Conservation (phyloP, 2,797 vertebrate species). For the Silurus aristotelis region DNA sequence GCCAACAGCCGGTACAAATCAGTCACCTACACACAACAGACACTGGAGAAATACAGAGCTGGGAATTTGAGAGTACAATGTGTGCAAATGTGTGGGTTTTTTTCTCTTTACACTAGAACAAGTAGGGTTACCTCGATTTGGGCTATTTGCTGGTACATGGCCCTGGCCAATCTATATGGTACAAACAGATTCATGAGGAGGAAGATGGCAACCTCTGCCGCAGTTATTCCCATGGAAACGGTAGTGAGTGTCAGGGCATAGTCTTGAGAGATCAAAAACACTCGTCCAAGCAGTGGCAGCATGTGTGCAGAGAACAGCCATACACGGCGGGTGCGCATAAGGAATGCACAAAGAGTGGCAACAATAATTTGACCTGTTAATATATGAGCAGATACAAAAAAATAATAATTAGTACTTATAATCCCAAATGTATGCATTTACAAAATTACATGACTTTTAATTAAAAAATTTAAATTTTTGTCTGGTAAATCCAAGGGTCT, state of each 20-base stretch:
- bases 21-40: conserved; percentile 69
- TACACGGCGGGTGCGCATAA: conserved; percentile 78
- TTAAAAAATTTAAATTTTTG: background rate
- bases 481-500: background rate
- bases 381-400: background rate
- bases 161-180: conserved; percentile 74
- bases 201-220: conserved; percentile 65
- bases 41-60: background rate
- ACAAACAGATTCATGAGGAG: conserved; percentile 74
- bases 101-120: background rate
- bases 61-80: background rate
- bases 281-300: conserved; percentile 78
- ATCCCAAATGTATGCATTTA: no score
- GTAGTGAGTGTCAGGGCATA: conserved; percentile 66
- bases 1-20: conserved; percentile 78
- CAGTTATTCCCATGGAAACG: conserved; percentile 72
- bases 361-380: conserved; percentile 81
- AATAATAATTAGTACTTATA: no score
- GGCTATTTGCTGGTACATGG: conserved; percentile 71
- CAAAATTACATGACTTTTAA: background rate
- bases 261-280: conserved; percentile 67
- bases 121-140: conserved; percentile 69
- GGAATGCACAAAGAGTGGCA: conserved; percentile 78
- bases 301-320: conserved; percentile 81
- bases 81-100: background rate